Evolutionary conservation across 1,140 invertebrate species (phyloP).

Genomic region (Calephelis virginiensis): DNA sequence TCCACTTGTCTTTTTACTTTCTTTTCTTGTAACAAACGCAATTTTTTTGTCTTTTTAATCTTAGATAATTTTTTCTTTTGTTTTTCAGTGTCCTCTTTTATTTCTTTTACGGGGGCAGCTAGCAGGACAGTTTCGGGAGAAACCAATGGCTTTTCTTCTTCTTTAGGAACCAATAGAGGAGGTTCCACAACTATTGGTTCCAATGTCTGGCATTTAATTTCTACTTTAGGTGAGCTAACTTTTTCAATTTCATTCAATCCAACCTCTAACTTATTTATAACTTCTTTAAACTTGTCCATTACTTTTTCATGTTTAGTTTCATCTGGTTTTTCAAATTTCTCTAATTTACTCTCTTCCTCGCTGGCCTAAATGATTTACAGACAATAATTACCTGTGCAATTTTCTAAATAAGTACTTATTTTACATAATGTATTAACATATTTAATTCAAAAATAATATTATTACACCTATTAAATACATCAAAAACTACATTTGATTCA

Average conservation of each 20-base stretch:
- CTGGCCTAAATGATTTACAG: constrained; percentile 20
- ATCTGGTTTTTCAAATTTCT: constrained; percentile 59
- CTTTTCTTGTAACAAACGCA: constrained; percentile 58
- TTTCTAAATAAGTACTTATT: neutral
- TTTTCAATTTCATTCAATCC: constrained; percentile 45
- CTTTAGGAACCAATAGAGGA: neutral
- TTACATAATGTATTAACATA: too few species aligned
- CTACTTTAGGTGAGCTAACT: constrained; percentile 35
- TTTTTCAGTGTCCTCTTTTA: constrained; percentile 23
- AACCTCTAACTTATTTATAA: constrained; percentile 58
- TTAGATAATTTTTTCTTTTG: constrained; percentile 40
- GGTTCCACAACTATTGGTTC: constrained; percentile 5
- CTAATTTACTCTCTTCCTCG: constrained; percentile 52
- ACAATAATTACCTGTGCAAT: neutral
- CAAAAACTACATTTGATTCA: too few species aligned
- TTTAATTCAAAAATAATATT: too few species aligned
- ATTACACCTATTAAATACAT: too few species aligned
- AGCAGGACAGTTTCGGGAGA: constrained; percentile 26
- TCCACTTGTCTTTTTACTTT: constrained; percentile 62
- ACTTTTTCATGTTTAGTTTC: constrained; percentile 54
- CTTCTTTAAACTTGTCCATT: constrained; percentile 64
- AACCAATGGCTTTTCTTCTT: neutral
- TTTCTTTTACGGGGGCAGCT: constrained; percentile 7
- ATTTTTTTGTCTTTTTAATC: constrained; percentile 57
- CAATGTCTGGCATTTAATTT: constrained; percentile 29